A percentile compares a stretch with the other conserved stretches of the same genome.
These are phyloP conservation scores for Chascanopsetta lugubris DNA, from an alignment of 2,113 vertebrate genomes.

Conservation along the genomic window DNA sequence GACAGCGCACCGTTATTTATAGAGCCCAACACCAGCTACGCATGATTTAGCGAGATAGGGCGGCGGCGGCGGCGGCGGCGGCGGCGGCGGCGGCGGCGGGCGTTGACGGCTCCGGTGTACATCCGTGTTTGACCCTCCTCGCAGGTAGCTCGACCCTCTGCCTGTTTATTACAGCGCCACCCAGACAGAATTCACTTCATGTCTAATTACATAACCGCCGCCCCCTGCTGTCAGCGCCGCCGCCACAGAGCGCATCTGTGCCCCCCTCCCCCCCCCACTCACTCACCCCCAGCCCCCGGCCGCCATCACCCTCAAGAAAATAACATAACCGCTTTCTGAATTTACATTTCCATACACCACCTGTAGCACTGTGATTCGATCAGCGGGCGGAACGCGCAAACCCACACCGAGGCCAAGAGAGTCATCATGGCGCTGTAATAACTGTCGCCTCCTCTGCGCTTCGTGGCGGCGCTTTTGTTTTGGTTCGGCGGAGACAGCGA, in stretches of 20 bases:
- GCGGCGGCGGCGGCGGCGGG: neutral
- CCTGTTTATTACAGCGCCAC: slow-evolving; percentile 33
- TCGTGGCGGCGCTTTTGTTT: slow-evolving; percentile 53
- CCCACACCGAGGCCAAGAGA: slow-evolving; percentile 41
- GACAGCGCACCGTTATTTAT: slow-evolving; percentile 60
- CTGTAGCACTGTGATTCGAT: slow-evolving; percentile 59
- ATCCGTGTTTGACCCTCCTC: slow-evolving; percentile 48
- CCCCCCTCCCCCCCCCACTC: neutral
- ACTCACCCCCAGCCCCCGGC: neutral
- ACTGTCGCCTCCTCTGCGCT: slow-evolving; percentile 39
- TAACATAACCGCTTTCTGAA: slow-evolving; percentile 22
- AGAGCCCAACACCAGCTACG: slow-evolving; percentile 32
- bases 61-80: slow-evolving; percentile 1
- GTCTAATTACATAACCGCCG: slow-evolving; percentile 39
- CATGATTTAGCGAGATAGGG: slow-evolving; percentile 28
- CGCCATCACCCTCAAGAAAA: slow-evolving; percentile 6
- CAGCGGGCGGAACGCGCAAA: slow-evolving; percentile 17
- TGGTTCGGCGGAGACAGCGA: slow-evolving; percentile 20
- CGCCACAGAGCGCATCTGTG: slow-evolving; percentile 5
- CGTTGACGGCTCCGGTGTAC: neutral
- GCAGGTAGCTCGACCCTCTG: slow-evolving; percentile 49
- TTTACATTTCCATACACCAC: slow-evolving; percentile 33
- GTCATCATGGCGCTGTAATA: slow-evolving; percentile 49
- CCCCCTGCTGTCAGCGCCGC: slow-evolving; percentile 8
- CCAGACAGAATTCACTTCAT: slow-evolving; percentile 21